phyloP scores from a whole-genome alignment of 2,888 invertebrate genomes.

The Aphrophora alni region DNA sequence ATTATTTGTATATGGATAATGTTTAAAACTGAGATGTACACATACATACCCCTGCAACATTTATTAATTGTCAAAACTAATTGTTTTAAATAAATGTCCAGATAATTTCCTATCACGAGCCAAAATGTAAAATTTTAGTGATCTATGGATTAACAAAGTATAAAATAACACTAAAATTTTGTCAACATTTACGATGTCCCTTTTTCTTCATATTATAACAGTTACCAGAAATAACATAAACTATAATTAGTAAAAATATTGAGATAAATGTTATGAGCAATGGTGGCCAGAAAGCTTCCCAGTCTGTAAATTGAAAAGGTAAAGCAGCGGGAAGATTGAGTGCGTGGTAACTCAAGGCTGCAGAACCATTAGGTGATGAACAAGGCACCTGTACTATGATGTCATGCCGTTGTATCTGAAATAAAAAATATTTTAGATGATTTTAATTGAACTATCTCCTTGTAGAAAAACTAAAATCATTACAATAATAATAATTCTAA shows the following conservation, averaged over 20 bases:
- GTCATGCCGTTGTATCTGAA: conserved; percentile 82
- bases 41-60: too few species aligned
- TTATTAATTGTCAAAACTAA: too few species aligned
- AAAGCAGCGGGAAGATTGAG: conserved; percentile 37
- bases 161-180: background rate
- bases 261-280: conserved; percentile 17
- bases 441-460: too few species aligned
- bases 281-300: conserved; percentile 17
- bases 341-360: conserved; percentile 50
- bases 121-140: too few species aligned
- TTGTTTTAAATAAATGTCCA: too few species aligned
- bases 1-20: too few species aligned
- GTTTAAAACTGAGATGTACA: too few species aligned
- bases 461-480: too few species aligned
- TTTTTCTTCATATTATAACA: conserved; percentile 19
- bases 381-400: conserved; percentile 86
- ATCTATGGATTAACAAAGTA: too few species aligned
- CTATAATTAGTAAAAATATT: conserved; percentile 14
- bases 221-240: conserved; percentile 21
- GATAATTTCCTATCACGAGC: too few species aligned
- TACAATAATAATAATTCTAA: too few species aligned
- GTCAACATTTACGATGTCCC: background rate
- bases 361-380: conserved; percentile 78
- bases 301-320: conserved; percentile 16
- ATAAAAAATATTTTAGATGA: conserved; percentile 46